Conservation (phyloP, 2,888 invertebrate species). For the Cephus sareptanus region DNA sequence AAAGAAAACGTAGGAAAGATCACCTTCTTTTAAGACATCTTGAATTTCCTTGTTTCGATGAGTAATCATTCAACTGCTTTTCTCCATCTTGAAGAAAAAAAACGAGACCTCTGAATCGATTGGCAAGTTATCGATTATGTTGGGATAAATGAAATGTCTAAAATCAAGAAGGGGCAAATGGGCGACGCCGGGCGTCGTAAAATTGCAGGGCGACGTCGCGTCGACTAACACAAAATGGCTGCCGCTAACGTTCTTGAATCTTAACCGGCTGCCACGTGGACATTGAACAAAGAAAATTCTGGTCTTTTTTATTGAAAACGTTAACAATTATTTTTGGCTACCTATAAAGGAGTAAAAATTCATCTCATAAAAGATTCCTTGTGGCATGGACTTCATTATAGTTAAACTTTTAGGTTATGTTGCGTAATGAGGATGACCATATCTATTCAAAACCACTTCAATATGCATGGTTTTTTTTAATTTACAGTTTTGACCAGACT, state of each 20-base stretch:
- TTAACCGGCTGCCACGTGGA: slow-evolving; percentile 59
- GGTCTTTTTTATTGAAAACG: background rate
- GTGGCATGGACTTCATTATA: background rate
- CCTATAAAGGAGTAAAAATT: background rate
- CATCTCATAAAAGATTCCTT: background rate
- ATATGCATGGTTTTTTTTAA: background rate
- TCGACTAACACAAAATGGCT: slow-evolving; percentile 54
- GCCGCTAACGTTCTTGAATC: slow-evolving; percentile 49
- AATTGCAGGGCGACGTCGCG: background rate
- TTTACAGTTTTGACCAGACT: slow-evolving; percentile 39
- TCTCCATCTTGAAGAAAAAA: background rate
- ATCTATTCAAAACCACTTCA: background rate
- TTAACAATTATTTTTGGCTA: background rate
- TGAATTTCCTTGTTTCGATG: background rate
- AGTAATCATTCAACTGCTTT: background rate
- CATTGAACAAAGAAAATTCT: slow-evolving; percentile 5
- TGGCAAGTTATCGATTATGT: background rate
- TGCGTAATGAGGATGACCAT: background rate
- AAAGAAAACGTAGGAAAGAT: background rate
- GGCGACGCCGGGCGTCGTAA: background rate
- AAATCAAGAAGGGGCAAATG: background rate
- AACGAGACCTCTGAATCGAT: background rate
- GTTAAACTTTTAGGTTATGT: background rate
- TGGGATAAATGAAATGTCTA: background rate
- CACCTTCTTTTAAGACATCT: background rate